These are phyloP conservation scores for Baccha elongata DNA, from an alignment of 2,888 invertebrate genomes.

Conservation along the genomic window DNA sequence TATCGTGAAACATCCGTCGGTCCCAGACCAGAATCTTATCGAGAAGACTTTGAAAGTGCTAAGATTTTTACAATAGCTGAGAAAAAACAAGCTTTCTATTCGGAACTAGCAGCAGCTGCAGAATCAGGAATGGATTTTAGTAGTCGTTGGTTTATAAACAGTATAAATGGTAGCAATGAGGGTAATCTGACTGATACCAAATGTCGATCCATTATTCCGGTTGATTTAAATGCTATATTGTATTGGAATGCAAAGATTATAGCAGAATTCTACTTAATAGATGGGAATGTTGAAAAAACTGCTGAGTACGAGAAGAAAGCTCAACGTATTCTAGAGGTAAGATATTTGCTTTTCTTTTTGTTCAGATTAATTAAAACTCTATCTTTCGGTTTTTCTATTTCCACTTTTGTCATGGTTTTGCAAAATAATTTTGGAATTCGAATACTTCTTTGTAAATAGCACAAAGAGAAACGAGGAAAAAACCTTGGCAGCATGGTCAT, in stretches of 20 bases:
- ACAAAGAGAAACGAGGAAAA: too few relatives aligned
- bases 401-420: too few relatives aligned
- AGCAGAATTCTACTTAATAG: constrained; percentile 85
- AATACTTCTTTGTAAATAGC: too few relatives aligned
- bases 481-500: too few relatives aligned
- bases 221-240: constrained; percentile 94
- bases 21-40: constrained; percentile 96
- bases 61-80: constrained; percentile 83
- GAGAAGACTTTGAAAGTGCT: constrained; percentile 87
- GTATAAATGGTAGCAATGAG: constrained; percentile 86
- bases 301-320: constrained; percentile 86
- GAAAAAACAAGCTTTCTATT: constrained; percentile 87
- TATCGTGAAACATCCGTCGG: constrained; percentile 90
- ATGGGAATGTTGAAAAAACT: constrained; percentile 85
- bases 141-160: constrained; percentile 91
- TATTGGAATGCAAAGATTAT: constrained; percentile 92
- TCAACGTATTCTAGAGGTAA: constrained; percentile 85
- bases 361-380: too few relatives aligned
- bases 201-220: constrained; percentile 92
- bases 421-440: too few relatives aligned
- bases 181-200: constrained; percentile 89
- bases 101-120: constrained; percentile 94
- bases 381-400: too few relatives aligned
- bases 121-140: constrained; percentile 99
- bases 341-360: constrained; percentile 17